A percentile compares a stretch with the other conserved stretches of the same genome.
These are phyloP conservation scores for Forbesichthys papilliferus DNA, from an alignment of 2,113 vertebrate species.

Conservation along the genomic window DNA sequence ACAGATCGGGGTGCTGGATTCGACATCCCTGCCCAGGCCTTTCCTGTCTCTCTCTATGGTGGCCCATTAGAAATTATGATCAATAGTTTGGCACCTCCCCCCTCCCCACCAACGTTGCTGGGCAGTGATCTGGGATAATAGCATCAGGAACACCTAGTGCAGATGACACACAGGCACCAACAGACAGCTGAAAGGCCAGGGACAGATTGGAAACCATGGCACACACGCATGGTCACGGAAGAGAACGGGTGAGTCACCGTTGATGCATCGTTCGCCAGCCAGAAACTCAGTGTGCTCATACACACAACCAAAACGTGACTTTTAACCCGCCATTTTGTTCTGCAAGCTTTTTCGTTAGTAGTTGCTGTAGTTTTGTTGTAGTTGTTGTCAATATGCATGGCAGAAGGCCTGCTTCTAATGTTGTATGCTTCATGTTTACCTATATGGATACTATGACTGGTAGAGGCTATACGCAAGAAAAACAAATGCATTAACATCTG, in stretches of 20 bases:
- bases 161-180: constrained; percentile 57
- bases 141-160: constrained; percentile 71
- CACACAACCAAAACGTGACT: background rate
- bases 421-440: too few relatives aligned
- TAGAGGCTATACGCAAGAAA: too few relatives aligned
- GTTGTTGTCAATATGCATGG: too few relatives aligned
- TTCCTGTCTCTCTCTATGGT: constrained; percentile 42
- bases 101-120: constrained; percentile 40
- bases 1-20: constrained; percentile 15
- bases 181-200: constrained; percentile 47
- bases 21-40: constrained; percentile 12
- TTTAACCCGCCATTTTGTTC: too few relatives aligned
- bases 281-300: background rate
- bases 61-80: constrained; percentile 65
- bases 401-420: too few relatives aligned
- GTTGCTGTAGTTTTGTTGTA: too few relatives aligned
- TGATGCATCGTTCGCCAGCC: constrained; percentile 19
- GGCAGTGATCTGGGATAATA: constrained; percentile 75
- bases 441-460: too few relatives aligned
- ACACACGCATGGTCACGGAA: background rate
- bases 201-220: constrained; percentile 29
- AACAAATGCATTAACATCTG: background rate
- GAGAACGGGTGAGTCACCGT: constrained; percentile 66
- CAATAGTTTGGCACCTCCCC: constrained; percentile 70
- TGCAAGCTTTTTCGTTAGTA: too few relatives aligned